Base-by-base conservation (phyloP, 2,888 invertebrate genomes). In the Toxonevra muliebris region DNA sequence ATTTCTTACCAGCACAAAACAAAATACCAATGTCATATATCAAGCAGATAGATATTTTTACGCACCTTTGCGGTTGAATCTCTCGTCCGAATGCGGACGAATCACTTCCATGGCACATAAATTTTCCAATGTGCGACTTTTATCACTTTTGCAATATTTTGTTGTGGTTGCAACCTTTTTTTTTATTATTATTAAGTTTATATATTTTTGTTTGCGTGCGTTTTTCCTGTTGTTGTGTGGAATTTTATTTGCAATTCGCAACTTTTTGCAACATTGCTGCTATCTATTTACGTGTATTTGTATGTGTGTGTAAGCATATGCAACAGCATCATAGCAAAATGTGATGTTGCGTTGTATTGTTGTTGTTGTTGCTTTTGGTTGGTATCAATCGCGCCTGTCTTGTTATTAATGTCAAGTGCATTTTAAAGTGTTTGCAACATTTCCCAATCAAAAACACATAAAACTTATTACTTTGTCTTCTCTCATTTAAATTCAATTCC, bases 361-460 rank as follows among this genome's bases (percentile, higher is more conserved):
- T 48, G 11, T 48, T 8, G 48, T 48, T 48, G 48, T 48, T 48
- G 48, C 11, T 48, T 40, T 45, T 48, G 45, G 2, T 55, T 42
- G 50, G 58, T 65, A 65, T 65, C 65, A 65, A 65, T 43, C 19
- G 52, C 52, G 65, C n/a, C 58, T 66, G 70, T 71, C 70, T 66
- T 64, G 69, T 69, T 71, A 69, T 71, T 69, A 71, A 71, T 71
- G 71, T 68, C 71, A 71, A 71, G 68, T 71, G 71, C 68, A 68
- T 65, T 71, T 69, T 65, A 66, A 65, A 65, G 65, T 68, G 65
- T 68, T 65, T 68, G 68, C 68, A 61, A 65, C 68, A 65, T 58
- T 68, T 64, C 68, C 69, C 71, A 71, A 71, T 71, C 71, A 69
- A 71, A 71, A 71, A 69, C 68, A 65, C 71, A 71, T 71, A 69